Evolutionary conservation across 2,113 vertebrate species (phyloP).

Genomic region (Ptyas mucosa): DNA sequence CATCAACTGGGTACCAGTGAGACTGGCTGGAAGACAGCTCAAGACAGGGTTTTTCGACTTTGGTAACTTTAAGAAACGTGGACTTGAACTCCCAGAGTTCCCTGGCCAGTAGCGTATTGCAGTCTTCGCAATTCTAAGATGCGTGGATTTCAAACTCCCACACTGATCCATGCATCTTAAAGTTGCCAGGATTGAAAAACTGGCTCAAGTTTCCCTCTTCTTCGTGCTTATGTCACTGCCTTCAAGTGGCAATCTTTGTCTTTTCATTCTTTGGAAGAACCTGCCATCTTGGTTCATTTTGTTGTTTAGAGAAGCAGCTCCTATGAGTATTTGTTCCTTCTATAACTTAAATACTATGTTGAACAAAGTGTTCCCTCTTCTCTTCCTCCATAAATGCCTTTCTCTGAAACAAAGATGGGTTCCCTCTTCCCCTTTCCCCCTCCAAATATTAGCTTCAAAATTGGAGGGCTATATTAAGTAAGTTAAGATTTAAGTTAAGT

Average conservation of each 20-base stretch:
- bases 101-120: not conserved
- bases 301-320: not conserved
- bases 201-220: not conserved
- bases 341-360: not conserved
- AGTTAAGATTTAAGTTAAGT: not conserved
- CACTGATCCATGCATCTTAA: not conserved
- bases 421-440: not conserved
- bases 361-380: not conserved
- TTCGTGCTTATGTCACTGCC: not conserved
- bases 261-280: not conserved
- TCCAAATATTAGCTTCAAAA: not conserved
- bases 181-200: not conserved
- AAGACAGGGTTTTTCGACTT: not conserved
- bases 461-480: not conserved
- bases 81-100: not conserved
- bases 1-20: not conserved
- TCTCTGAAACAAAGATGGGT: not conserved
- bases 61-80: not conserved
- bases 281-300: not conserved
- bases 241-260: not conserved
- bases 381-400: not conserved
- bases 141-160: not conserved
- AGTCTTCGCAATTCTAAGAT: not conserved
- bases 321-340: not conserved
- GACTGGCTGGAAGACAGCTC: not conserved